Evolutionary conservation across 2,113 vertebrate species (phyloP).

Genomic region (Caloenas nicobarica): DNA sequence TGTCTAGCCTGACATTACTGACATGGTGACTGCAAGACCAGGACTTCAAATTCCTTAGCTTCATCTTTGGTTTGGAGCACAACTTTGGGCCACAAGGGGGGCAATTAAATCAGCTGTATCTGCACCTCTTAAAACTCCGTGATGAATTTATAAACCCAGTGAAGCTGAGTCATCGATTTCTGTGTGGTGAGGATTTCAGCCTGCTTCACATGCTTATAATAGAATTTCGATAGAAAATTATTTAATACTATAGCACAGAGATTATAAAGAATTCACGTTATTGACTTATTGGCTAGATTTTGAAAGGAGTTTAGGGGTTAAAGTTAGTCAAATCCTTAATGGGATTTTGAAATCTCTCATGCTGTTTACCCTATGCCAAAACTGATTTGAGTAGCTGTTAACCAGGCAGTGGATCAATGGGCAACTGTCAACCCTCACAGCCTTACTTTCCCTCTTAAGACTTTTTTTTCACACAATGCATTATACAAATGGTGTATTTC

Average conservation of each 20-base stretch:
- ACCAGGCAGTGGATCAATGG: neutral
- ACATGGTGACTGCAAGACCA: neutral
- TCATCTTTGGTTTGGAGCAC: neutral
- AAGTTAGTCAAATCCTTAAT: neutral
- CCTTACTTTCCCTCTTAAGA: neutral
- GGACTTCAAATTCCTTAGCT: neutral
- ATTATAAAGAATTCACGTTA: neutral
- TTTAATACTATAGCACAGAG: neutral
- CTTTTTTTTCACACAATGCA: rapidly evolving
- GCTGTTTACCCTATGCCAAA: neutral
- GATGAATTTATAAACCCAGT: neutral
- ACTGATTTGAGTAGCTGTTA: neutral
- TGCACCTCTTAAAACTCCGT: neutral
- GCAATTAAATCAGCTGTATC: neutral
- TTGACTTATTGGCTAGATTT: neutral
- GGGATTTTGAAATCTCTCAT: neutral
- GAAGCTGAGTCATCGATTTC: neutral
- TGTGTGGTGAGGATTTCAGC: neutral
- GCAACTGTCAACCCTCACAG: neutral
- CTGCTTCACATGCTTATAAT: neutral
- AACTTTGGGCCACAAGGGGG: neutral
- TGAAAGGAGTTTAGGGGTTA: neutral
- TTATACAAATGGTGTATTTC: rapidly evolving
- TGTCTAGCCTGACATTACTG: neutral
- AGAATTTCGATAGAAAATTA: neutral